Conservation (phyloP, 2,797 vertebrate species). For the Acipenser ruthenus region DNA sequence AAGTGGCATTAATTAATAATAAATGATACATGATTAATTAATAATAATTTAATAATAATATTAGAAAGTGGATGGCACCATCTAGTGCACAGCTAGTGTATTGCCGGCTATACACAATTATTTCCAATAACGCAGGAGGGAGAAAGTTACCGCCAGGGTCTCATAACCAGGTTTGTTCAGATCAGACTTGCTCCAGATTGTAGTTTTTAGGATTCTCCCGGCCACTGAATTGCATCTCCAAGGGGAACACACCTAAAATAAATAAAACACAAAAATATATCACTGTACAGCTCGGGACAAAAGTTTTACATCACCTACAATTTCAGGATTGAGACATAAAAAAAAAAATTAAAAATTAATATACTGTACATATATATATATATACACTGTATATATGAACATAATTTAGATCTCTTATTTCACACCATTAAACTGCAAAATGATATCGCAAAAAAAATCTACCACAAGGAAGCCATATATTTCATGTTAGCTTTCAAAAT, state of each 20-base stretch:
- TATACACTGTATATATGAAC: not conserved
- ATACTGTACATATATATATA: not conserved
- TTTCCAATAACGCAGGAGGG: no score
- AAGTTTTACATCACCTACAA: not conserved
- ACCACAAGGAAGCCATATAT: no score
- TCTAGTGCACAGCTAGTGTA: slow-evolving; percentile 33
- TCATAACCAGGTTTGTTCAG: slow-evolving; percentile 58
- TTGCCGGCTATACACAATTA: slow-evolving; percentile 32
- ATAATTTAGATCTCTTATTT: not conserved
- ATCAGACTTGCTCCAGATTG: slow-evolving; percentile 32
- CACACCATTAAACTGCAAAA: no score
- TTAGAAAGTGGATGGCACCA: not conserved
- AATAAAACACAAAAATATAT: slow-evolving; percentile 12
- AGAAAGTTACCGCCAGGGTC: slow-evolving; percentile 35
- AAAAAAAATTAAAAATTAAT: no score
- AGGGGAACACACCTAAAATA: slow-evolving; percentile 31
- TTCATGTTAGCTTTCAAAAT: no score
- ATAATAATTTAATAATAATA: no score
- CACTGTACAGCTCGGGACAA: not conserved
- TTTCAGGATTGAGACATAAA: no score
- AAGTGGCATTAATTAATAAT: no score
- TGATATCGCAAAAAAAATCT: no score
- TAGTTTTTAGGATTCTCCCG: slow-evolving; percentile 24
- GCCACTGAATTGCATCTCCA: slow-evolving; percentile 22
- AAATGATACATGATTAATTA: no score